Conservation (phyloP, 1,140 invertebrate genomes). For the Nephila pilipes region DNA sequence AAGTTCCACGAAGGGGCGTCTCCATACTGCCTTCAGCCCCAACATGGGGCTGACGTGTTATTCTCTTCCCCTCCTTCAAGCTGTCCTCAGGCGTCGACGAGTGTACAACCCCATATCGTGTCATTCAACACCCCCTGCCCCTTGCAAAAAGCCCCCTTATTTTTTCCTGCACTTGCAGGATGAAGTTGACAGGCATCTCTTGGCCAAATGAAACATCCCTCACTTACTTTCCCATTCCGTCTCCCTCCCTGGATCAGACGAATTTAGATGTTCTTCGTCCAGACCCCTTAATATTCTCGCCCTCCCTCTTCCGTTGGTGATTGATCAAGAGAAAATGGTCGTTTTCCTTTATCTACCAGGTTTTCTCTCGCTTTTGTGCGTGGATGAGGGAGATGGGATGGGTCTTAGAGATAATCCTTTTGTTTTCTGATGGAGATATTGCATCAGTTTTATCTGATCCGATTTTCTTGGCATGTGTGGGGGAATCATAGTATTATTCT, state of each 20-base stretch:
- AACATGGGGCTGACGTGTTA: not conserved
- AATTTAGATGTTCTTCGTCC: not conserved
- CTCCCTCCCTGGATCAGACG: not conserved
- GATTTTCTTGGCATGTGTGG: too few relatives aligned
- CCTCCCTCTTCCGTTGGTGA: not conserved
- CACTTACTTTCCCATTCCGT: not conserved
- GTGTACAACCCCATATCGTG: not conserved
- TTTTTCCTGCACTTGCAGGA: not conserved
- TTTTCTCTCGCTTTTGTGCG: not conserved
- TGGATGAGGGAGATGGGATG: not conserved
- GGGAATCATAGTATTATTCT: too few relatives aligned
- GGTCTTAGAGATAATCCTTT: not conserved
- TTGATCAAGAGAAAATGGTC: not conserved
- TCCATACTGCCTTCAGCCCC: not conserved
- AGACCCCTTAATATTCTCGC: not conserved
- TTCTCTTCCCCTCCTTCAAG: not conserved
- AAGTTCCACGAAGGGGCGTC: too few relatives aligned
- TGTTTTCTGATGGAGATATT: not conserved
- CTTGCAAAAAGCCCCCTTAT: not conserved
- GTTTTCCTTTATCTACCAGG: not conserved
- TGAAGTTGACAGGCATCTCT: constrained; percentile 23
- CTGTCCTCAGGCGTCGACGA: constrained; percentile 17
- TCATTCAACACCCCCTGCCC: not conserved
- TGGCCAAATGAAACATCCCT: constrained; percentile 21
- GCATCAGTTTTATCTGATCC: too few relatives aligned